A percentile compares a stretch with the other conserved stretches of the same genome.
Conservation (phyloP, 2,888 invertebrate genomes). For the Dolomedes plantarius region DNA sequence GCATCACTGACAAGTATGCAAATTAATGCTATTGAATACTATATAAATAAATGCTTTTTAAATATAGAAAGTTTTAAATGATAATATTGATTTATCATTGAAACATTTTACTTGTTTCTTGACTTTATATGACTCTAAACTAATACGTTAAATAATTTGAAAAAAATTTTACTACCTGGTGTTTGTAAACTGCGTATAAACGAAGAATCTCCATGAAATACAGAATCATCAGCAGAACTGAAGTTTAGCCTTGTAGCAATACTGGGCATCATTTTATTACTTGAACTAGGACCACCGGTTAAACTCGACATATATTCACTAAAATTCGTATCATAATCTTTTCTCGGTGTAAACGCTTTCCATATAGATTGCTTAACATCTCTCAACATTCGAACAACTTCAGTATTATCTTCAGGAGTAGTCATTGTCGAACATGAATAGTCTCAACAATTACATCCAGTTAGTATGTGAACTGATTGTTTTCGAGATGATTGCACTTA, state of each 20-base stretch:
- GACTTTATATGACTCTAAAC: too few species aligned
- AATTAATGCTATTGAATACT: too few species aligned
- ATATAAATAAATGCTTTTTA: too few species aligned
- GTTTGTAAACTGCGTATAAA: slow-evolving; percentile 17
- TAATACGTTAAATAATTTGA: too few species aligned
- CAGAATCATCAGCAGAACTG: slow-evolving; percentile 48
- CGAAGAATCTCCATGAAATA: neutral
- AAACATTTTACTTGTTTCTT: too few species aligned
- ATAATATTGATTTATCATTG: too few species aligned
- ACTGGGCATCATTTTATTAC: neutral
- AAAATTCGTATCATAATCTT: slow-evolving; percentile 18
- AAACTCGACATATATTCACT: slow-evolving; percentile 38
- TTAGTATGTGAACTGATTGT: too few species aligned
- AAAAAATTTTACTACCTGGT: slow-evolving; percentile 24
- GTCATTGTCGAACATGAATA: slow-evolving; percentile 16
- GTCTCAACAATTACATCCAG: neutral
- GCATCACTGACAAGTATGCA: too few species aligned
- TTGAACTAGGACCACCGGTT: neutral
- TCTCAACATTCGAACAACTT: slow-evolving; percentile 62
- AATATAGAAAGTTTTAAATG: too few species aligned
- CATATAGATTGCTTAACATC: slow-evolving; percentile 61
- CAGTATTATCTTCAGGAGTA: slow-evolving; percentile 61
- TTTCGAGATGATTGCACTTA: too few species aligned
- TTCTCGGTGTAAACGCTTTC: slow-evolving; percentile 50
- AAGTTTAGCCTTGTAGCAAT: slow-evolving; percentile 48